Base-by-base conservation (phyloP, 2,888 invertebrate species). In the Belgica antarctica region DNA sequence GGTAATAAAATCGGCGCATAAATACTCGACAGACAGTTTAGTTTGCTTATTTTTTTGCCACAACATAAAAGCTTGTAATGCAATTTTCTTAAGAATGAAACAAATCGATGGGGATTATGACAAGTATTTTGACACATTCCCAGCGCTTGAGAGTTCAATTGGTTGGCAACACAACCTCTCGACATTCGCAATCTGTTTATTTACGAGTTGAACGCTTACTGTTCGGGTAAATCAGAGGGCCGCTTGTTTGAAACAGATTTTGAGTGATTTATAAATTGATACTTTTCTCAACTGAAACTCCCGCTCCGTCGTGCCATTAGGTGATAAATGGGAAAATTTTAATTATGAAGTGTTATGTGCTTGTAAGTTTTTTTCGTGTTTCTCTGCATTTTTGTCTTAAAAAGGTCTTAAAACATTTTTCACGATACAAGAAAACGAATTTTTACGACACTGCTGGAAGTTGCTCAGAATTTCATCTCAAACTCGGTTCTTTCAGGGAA, bases 241-340 rank as follows among this genome's bases (percentile, higher is more conserved):
- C n/a, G n/a, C 52, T 52, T 52, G 8, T 52, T 5, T 52, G 52
- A 52, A 52, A 12, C 12, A 41, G 10, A 59, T 24, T 19, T 25
- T 59, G 59, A 59, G 27, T 25, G 59, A 59, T 59, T 59, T 25
- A 59, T n/a, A 59, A 59, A 59, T 59, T 52, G 25, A 59, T 59
- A 59, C n/a, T 59, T 59, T 59, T 25, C 27, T 27, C 4, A 22
- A n/a, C 3, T 7, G 12, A 52, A 27, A 7, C 8, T 19, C 22
- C 8, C 17, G 25, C 25, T 25, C 2, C 2, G 15, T n/a, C 27
- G 59, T 2, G 7, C 24, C 24, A 4, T 4, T 4, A 2, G n/a
- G 52, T 59, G 59, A 59, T 59, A 59, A 59, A 59, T 27, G 24
- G 59, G 10, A 59, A 52, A 52, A 52, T 52, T 10, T 52, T 52